Percentiles rank a stretch among this genome's conserved stretches.
Evolutionary conservation across 2,113 vertebrate species (phyloP).

Genomic region (Holacanthus passer): DNA sequence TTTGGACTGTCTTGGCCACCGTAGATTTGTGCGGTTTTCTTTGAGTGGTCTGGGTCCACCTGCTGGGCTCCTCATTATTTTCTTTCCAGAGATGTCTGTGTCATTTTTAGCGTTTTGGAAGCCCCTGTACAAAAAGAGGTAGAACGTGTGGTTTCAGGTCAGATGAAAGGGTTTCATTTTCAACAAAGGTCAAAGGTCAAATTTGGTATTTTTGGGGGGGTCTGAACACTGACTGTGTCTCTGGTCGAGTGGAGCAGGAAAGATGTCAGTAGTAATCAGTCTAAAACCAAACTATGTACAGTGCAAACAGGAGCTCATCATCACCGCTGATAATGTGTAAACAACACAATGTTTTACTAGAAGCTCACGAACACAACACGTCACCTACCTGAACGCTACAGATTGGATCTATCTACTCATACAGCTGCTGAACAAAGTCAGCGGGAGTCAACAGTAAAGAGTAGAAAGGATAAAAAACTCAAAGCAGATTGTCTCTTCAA

Average conservation of each 20-base stretch:
- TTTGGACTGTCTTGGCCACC: conserved; percentile 34
- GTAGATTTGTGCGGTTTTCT: neutral
- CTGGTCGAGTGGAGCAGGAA: neutral
- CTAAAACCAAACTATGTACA: conserved; percentile 73
- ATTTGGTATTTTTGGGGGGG: conserved; percentile 13
- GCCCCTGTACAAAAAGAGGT: conserved; percentile 83
- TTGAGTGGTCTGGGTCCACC: neutral
- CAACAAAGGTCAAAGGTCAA: conserved; percentile 8
- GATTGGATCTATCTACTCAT: conserved; percentile 42
- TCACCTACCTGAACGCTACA: conserved; percentile 64
- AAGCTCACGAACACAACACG: conserved; percentile 75
- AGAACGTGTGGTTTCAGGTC: conserved; percentile 78
- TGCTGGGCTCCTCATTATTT: neutral
- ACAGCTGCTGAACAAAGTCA: conserved; percentile 35
- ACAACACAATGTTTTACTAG: conserved; percentile 66
- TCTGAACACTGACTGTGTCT: conserved; percentile 23
- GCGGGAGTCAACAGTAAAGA: conserved; percentile 53
- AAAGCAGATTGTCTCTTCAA: conserved; percentile 17
- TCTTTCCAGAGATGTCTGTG: conserved; percentile 24
- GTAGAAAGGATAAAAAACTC: conserved; percentile 68
- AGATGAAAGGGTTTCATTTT: conserved; percentile 23
- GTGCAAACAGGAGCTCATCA: conserved; percentile 60
- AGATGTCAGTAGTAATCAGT: conserved; percentile 19
- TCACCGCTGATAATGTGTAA: conserved; percentile 64
- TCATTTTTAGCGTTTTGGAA: conserved; percentile 63